Evolutionary conservation across 2,888 invertebrate species (phyloP).

Genomic region (Choristoneura rosaceana): DNA sequence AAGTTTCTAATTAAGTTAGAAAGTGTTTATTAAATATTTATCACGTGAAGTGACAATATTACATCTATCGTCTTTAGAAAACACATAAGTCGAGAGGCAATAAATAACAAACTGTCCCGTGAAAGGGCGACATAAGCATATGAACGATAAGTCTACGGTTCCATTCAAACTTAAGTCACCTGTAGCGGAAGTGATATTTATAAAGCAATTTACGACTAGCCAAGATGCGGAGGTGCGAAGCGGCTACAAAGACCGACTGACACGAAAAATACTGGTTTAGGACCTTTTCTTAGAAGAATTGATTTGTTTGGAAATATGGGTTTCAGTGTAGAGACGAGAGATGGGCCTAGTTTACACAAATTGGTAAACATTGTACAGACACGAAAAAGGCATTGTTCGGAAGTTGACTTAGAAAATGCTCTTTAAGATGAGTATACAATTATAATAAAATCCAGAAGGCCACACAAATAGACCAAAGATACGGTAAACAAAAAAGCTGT

Average conservation of each 20-base stretch:
- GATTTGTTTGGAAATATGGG: slow-evolving; percentile 26
- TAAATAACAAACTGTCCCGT: slow-evolving; percentile 28
- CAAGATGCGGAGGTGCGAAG: slow-evolving; percentile 33
- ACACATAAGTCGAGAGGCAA: slow-evolving; percentile 30
- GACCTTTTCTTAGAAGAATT: slow-evolving; percentile 16
- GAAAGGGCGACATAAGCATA: slow-evolving; percentile 25
- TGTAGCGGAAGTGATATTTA: slow-evolving; percentile 38
- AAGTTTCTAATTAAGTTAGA: slow-evolving; percentile 34
- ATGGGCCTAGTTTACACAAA: background rate
- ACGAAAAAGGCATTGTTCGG: background rate
- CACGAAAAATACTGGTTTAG: slow-evolving; percentile 36
- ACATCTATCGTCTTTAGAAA: slow-evolving; percentile 27
- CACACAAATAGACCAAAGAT: background rate
- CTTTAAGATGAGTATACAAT: background rate
- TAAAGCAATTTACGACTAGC: slow-evolving; percentile 26
- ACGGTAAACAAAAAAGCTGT: background rate
- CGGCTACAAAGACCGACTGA: slow-evolving; percentile 24
- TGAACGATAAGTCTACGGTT: slow-evolving; percentile 28
- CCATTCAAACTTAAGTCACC: slow-evolving; percentile 23
- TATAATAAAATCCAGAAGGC: too few relatives aligned
- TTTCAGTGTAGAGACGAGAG: background rate
- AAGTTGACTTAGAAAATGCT: background rate
- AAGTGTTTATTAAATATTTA: slow-evolving; percentile 30
- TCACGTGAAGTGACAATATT: slow-evolving; percentile 24
- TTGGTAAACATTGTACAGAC: background rate